phyloP scores from a whole-genome alignment of 2,888 invertebrate species.

The Sceliomorpha sp. region DNA sequence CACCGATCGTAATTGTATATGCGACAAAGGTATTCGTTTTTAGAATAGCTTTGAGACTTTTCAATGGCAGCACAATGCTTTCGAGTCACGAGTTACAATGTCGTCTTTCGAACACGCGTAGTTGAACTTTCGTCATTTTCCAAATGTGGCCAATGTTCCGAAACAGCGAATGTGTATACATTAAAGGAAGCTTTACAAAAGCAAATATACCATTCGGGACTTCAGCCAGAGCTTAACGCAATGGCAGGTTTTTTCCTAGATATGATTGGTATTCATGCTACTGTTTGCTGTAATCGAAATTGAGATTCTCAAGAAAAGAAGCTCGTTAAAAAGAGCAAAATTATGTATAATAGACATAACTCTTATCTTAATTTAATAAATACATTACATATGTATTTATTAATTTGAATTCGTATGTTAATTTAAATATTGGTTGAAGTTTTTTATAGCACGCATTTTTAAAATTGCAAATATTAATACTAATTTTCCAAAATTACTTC shows the following conservation, averaged over 20 bases:
- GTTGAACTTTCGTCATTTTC: slow-evolving; percentile 30
- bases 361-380: no score
- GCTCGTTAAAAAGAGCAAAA: no score
- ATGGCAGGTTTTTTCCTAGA: slow-evolving; percentile 10
- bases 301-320: no score
- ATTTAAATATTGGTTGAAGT: no score
- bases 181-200: slow-evolving; percentile 32
- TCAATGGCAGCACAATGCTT: slow-evolving; percentile 38
- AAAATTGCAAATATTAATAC: no score
- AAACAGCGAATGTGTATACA: slow-evolving; percentile 31
- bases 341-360: no score
- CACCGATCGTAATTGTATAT: slow-evolving; percentile 38
- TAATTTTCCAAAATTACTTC: no score
- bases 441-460: no score
- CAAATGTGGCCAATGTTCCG: slow-evolving; percentile 47
- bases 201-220: slow-evolving; percentile 11
- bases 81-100: slow-evolving; percentile 23
- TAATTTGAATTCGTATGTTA: no score
- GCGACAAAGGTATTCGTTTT: slow-evolving; percentile 42
- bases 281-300: no score
- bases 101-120: slow-evolving; percentile 14
- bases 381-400: no score
- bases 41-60: slow-evolving; percentile 41
- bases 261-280: no score
- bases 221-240: slow-evolving; percentile 16